Percentiles rank a stretch among this genome's conserved stretches.
These are phyloP conservation scores for Pygoscelis adeliae DNA, from an alignment of 2,113 vertebrate genomes.

Conservation along the genomic window DNA sequence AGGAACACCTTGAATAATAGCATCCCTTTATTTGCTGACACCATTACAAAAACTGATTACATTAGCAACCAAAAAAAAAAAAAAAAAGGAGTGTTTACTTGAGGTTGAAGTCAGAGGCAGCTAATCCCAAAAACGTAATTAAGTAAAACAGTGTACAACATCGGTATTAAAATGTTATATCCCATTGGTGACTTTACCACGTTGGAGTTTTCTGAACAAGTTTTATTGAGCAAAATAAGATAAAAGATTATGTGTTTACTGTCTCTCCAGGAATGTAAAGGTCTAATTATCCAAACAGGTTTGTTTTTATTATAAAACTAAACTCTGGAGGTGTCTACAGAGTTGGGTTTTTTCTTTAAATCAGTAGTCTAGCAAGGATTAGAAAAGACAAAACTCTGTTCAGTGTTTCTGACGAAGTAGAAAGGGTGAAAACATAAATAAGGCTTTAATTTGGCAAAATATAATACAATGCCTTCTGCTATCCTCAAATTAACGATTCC, in stretches of 20 bases:
- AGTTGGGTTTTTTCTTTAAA: conserved; percentile 74
- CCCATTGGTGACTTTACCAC: conserved; percentile 65
- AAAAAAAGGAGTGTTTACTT: conserved; percentile 73
- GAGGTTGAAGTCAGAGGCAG: conserved; percentile 77
- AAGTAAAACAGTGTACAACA: conserved; percentile 79
- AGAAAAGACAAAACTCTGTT: conserved; percentile 87
- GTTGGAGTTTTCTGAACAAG: conserved; percentile 74
- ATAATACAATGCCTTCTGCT: conserved; percentile 84
- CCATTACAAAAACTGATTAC: conserved; percentile 81
- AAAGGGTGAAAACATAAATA: conserved; percentile 89
- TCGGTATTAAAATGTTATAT: conserved; percentile 81
- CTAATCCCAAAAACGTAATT: conserved; percentile 76
- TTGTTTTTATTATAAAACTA: conserved; percentile 81
- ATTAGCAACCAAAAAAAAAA: conserved; percentile 73
- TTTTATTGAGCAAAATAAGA: conserved; percentile 77
- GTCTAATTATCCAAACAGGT: conserved; percentile 82
- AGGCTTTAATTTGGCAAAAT: conserved; percentile 90
- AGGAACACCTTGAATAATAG: conserved; percentile 68
- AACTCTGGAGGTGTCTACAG: conserved; percentile 82
- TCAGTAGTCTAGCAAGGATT: conserved; percentile 88
- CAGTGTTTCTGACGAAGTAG: conserved; percentile 87
- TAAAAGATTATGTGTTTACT: conserved; percentile 76
- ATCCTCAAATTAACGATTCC: conserved; percentile 69
- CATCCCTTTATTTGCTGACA: conserved; percentile 82
- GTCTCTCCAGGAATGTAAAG: conserved; percentile 82